Base-by-base conservation (phyloP, 2,113 vertebrate species). In the Verasper variegatus region DNA sequence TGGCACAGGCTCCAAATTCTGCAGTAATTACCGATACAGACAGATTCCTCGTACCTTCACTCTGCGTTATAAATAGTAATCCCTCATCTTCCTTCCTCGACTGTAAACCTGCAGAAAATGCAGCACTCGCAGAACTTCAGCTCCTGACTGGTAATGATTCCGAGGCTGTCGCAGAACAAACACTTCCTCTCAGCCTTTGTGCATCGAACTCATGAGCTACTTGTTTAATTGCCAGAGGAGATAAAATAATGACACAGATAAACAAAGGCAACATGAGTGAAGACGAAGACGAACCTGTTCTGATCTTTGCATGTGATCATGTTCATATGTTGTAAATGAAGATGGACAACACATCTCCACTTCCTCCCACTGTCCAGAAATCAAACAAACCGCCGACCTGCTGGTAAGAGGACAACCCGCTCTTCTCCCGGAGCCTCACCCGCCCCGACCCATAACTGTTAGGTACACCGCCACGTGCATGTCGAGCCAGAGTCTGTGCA, bases 1-100 rank as follows among this genome's bases (percentile, higher is more conserved):
- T 90, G 71, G 69, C 80, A 80, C 71, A 51, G 58, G 49, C 23
- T 3, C 40, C 72, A 64, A 73, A 81, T 88, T 87, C 76, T 82
- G 74, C 84, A 77, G 78, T 85, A 87, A 91, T 89, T 90, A 87
- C 85, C 49, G 1, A 73, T 81, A 78, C 71, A 83, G 65, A 86
- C 15, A 75, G 81, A 72, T 87, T 87, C 56, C 31, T 78, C 63
- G 70, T 70, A 75, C 77, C 74, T 88, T 85, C 80, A 76, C 52
- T 23, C 17, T 1, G 31, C 14, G 66, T 80, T 87, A 90, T 84
- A 84, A 84, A 87, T 83, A 92, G 79, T 52, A 78, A 81, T 84
- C 57, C 66, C 52, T 74, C 47, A 2, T 59, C 47, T 4, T 78
- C 80, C 47, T 66, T 17, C 67, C 74, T 66, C 55, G 68, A 68